Conservation (phyloP, 1,140 invertebrate species). For the Macrobrachium nipponense region DNA sequence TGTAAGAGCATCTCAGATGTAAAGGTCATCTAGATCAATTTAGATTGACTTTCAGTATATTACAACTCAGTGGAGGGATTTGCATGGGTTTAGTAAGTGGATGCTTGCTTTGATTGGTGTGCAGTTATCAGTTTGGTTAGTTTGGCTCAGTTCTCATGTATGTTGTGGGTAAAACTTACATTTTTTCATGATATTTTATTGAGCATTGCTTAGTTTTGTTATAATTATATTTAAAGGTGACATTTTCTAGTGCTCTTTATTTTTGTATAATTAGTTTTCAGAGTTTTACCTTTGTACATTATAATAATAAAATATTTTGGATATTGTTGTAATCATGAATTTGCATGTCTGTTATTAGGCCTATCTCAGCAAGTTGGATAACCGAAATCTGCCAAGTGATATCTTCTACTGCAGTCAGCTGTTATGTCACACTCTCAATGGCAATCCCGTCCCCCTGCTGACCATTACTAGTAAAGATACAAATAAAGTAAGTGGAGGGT, state of each 20-base stretch:
- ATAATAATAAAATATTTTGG: neutral
- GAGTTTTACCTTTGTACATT: neutral
- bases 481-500: conserved; percentile 30
- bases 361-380: conserved; percentile 76
- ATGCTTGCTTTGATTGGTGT: too few relatives aligned
- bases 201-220: too few relatives aligned
- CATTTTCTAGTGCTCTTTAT: neutral
- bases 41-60: too few relatives aligned
- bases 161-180: too few relatives aligned
- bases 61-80: too few relatives aligned
- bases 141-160: too few relatives aligned
- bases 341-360: conserved; percentile 70
- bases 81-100: too few relatives aligned
- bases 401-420: conserved; percentile 75
- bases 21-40: too few relatives aligned
- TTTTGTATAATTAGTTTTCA: neutral
- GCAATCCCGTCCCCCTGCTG: conserved; percentile 82
- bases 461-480: conserved; percentile 76
- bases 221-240: neutral
- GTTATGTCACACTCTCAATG: conserved; percentile 80
- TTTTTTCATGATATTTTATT: too few relatives aligned
- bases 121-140: too few relatives aligned
- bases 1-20: too few relatives aligned
- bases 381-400: conserved; percentile 65
- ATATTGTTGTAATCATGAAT: neutral